phyloP scores from a whole-genome alignment of 2,888 invertebrate genomes.

The Sabatieria punctata region DNA sequence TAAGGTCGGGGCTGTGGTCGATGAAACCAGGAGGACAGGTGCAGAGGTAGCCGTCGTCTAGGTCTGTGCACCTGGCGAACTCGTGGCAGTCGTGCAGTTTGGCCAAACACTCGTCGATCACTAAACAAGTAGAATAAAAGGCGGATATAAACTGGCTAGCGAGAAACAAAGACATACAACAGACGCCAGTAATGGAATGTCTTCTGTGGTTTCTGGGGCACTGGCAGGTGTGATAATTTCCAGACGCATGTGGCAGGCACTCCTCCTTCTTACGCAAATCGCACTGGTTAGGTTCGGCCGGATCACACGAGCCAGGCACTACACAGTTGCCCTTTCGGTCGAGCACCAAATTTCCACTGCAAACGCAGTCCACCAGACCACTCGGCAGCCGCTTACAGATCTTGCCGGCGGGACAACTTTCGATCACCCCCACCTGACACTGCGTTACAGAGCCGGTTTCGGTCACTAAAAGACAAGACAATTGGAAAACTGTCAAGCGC shows the following conservation, averaged over 20 bases:
- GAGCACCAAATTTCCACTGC: slow-evolving; percentile 20
- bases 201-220: slow-evolving; percentile 22
- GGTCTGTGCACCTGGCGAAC: slow-evolving; percentile 16
- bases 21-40: slow-evolving; percentile 16
- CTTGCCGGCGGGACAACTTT: slow-evolving; percentile 19
- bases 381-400: slow-evolving; percentile 13
- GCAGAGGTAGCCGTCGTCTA: slow-evolving; percentile 12
- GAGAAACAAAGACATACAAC: slow-evolving; percentile 17
- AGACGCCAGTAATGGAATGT: slow-evolving; percentile 28
- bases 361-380: slow-evolving; percentile 15
- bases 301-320: slow-evolving; percentile 27
- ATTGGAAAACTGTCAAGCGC: not conserved
- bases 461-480: not conserved
- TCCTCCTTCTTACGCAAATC: slow-evolving; percentile 25
- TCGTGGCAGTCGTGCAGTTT: slow-evolving; percentile 20
- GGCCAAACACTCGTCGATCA: slow-evolving; percentile 25
- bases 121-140: too few relatives aligned
- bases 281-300: slow-evolving; percentile 20
- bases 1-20: slow-evolving; percentile 18
- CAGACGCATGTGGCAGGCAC: slow-evolving; percentile 22
- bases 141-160: too few relatives aligned
- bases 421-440: slow-evolving; percentile 15
- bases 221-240: slow-evolving; percentile 25
- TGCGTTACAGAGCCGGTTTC: slow-evolving; percentile 3
- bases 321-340: slow-evolving; percentile 18